Evolutionary conservation across 2,888 invertebrate genomes (phyloP).

Genomic region (Brachylomia viminalis): DNA sequence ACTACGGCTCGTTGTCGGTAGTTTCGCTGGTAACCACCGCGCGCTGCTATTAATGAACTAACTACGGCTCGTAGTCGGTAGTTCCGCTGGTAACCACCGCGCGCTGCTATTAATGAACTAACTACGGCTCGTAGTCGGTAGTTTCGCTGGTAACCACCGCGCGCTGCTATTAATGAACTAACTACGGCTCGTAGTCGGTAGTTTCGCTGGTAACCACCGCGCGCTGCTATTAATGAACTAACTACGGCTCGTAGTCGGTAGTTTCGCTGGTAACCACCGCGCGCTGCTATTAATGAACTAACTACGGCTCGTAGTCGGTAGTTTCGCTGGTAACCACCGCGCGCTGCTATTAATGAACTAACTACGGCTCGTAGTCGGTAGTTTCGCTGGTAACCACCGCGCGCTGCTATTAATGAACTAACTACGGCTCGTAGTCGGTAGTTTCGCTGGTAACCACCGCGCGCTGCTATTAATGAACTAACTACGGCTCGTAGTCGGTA

Average conservation of each 20-base stretch:
- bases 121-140: not conserved
- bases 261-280: not conserved
- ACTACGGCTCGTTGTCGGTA: not conserved
- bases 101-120: no score
- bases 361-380: not conserved
- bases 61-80: not conserved
- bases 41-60: constrained; percentile 3
- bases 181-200: not conserved
- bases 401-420: not conserved
- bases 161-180: constrained; percentile 1
- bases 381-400: not conserved
- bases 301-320: not conserved
- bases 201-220: not conserved
- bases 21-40: not conserved
- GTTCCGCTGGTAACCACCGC: no score
- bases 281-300: not conserved
- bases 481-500: not conserved
- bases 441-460: not conserved
- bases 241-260: not conserved
- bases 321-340: not conserved
- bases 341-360: not conserved
- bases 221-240: constrained; percentile 3
- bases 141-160: not conserved
- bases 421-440: not conserved
- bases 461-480: not conserved